Conservation (phyloP, 2,113 vertebrate genomes). For the Proteles cristata region DNA sequence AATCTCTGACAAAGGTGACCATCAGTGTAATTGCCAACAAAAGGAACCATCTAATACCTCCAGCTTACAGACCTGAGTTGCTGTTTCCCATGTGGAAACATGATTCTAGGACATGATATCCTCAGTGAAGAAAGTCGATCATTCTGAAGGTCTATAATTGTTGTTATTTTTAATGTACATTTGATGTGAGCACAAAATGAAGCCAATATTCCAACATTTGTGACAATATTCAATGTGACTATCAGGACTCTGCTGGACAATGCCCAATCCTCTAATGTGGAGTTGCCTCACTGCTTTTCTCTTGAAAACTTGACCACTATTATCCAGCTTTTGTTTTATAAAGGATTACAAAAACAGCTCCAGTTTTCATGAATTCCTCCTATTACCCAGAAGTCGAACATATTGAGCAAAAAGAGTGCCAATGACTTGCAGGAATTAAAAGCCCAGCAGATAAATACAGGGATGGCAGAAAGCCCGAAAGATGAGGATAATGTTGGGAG, state of each 20-base stretch:
- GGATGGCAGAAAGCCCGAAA: not conserved
- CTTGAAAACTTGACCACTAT: not conserved
- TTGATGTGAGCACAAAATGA: not conserved
- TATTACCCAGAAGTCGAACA: slow-evolving; percentile 39
- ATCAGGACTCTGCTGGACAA: not conserved
- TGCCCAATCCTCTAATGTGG: not conserved
- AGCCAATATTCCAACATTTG: not conserved
- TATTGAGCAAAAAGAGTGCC: not conserved
- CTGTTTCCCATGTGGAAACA: not conserved
- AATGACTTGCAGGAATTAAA: slow-evolving; percentile 2
- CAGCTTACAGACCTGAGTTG: not conserved
- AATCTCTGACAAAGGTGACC: not conserved
- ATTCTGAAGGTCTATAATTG: not conserved
- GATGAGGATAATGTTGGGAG: not conserved
- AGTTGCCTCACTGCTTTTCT: not conserved
- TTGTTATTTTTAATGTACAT: not conserved
- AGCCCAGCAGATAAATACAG: not conserved
- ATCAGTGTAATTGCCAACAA: not conserved
- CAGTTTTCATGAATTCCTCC: not conserved
- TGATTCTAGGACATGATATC: not conserved
- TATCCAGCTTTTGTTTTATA: not conserved
- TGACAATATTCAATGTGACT: not conserved
- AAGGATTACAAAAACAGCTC: not conserved
- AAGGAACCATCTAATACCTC: not conserved
- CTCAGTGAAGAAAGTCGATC: not conserved